Evolutionary conservation across 2,888 invertebrate genomes (phyloP).

Genomic region (Acleris emargana): DNA sequence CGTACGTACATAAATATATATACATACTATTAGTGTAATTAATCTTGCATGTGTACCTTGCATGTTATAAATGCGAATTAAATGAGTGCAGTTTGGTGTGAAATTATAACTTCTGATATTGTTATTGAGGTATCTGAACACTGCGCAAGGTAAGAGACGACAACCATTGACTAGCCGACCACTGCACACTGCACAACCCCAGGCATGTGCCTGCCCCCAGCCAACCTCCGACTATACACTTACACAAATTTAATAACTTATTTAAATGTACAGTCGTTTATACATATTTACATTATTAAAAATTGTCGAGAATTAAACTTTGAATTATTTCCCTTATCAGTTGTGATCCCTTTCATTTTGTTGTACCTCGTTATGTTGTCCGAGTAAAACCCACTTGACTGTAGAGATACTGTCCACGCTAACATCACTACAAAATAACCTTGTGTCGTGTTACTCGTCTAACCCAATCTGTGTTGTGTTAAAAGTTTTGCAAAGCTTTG

Average conservation of each 20-base stretch:
- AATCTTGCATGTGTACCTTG: slow-evolving; percentile 69
- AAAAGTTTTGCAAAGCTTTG: slow-evolving; percentile 71
- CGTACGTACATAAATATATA: slow-evolving; percentile 65
- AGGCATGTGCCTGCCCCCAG: slow-evolving; percentile 69
- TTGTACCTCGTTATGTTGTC: slow-evolving; percentile 8
- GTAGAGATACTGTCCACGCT: slow-evolving; percentile 12
- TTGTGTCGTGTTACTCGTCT: slow-evolving; percentile 58
- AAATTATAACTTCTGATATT: slow-evolving; percentile 40
- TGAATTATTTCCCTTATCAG: slow-evolving; percentile 42
- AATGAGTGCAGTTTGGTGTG: slow-evolving; percentile 66
- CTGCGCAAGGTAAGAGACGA: slow-evolving; percentile 34
- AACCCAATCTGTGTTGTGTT: slow-evolving; percentile 62
- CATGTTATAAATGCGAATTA: slow-evolving; percentile 65
- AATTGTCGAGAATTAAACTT: slow-evolving; percentile 67
- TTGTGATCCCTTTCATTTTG: slow-evolving; percentile 3
- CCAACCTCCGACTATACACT: slow-evolving; percentile 54
- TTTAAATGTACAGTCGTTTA: slow-evolving; percentile 76
- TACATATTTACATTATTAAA: slow-evolving; percentile 75
- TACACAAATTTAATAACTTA: slow-evolving; percentile 68
- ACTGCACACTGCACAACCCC: slow-evolving; percentile 66
- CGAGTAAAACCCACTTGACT: slow-evolving; percentile 11
- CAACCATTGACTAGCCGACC: slow-evolving; percentile 25
- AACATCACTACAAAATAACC: slow-evolving; percentile 44
- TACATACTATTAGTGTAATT: slow-evolving; percentile 47
- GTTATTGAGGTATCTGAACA: slow-evolving; percentile 47